These are phyloP conservation scores for Anaspis maculata DNA, from an alignment of 2,888 invertebrate species.

Conservation along the genomic window DNA sequence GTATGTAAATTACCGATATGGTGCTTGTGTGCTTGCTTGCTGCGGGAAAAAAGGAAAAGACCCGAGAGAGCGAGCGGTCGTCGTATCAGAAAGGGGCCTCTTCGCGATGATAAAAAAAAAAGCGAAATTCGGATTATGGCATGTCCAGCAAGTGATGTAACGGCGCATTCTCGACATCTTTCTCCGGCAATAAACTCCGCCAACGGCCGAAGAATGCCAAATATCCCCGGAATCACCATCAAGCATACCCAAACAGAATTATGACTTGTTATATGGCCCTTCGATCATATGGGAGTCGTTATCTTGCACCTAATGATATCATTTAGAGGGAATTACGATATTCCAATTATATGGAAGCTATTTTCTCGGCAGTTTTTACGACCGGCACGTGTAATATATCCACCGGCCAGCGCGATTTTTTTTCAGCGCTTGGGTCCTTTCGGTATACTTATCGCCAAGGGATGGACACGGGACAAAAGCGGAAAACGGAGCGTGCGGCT, in stretches of 20 bases:
- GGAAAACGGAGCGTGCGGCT: no score
- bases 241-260: conserved; percentile 39
- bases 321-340: conserved; percentile 28
- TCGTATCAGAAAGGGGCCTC: no score
- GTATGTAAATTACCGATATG: no score
- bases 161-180: conserved; percentile 21
- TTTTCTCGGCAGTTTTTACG: background rate
- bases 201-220: conserved; percentile 31
- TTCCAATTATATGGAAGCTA: conserved; percentile 6
- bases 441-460: no score
- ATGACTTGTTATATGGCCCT: conserved; percentile 40
- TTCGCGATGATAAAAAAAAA: conserved; percentile 1
- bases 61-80: no score
- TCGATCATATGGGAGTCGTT: conserved; percentile 34
- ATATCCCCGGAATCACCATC: conserved; percentile 36
- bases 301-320: conserved; percentile 35
- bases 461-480: no score
- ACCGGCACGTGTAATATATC: background rate
- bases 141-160: conserved; percentile 20
- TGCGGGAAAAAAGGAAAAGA: no score
- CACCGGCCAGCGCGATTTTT: background rate
- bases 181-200: conserved; percentile 32
- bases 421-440: no score
- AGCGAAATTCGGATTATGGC: conserved; percentile 11
- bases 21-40: no score